Conservation (phyloP, 2,113 vertebrate genomes). For the Xiphophorus couchianus region DNA sequence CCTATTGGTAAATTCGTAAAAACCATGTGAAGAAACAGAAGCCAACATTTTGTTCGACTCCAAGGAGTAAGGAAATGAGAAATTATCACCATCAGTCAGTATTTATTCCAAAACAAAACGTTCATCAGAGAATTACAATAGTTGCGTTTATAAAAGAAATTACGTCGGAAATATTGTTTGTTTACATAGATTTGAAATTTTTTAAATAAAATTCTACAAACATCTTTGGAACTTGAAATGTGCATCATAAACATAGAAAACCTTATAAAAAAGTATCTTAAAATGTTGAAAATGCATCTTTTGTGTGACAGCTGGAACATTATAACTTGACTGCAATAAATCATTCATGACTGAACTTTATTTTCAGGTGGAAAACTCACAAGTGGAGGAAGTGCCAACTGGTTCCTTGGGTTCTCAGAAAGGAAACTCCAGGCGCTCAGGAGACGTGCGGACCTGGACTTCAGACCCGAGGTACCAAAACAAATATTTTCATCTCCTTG, state of each 20-base stretch:
- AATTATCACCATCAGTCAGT: too few relatives aligned
- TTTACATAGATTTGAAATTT: too few relatives aligned
- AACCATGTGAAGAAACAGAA: too few relatives aligned
- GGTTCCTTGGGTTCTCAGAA: slow-evolving; percentile 90
- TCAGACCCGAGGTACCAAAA: slow-evolving; percentile 90
- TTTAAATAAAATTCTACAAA: too few relatives aligned
- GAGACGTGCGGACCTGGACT: slow-evolving; percentile 93
- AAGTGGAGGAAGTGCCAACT: slow-evolving; percentile 97
- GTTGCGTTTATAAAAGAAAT: too few relatives aligned
- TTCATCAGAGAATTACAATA: too few relatives aligned
- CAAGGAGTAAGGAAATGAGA: too few relatives aligned
- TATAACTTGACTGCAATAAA: neutral
- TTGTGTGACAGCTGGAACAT: neutral
- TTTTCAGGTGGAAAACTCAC: slow-evolving; percentile 93
- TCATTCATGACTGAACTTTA: neutral
- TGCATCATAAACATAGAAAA: neutral
- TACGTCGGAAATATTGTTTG: too few relatives aligned
- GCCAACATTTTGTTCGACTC: too few relatives aligned
- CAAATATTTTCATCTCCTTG: neutral
- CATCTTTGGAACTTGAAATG: neutral
- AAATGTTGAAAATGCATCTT: neutral
- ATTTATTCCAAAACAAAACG: too few relatives aligned
- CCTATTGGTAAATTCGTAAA: too few relatives aligned
- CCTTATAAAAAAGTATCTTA: neutral
- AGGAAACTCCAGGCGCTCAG: slow-evolving; percentile 87